Base-by-base conservation (phyloP, 1,140 invertebrate genomes). In the Carcinoscorpius rotundicauda region DNA sequence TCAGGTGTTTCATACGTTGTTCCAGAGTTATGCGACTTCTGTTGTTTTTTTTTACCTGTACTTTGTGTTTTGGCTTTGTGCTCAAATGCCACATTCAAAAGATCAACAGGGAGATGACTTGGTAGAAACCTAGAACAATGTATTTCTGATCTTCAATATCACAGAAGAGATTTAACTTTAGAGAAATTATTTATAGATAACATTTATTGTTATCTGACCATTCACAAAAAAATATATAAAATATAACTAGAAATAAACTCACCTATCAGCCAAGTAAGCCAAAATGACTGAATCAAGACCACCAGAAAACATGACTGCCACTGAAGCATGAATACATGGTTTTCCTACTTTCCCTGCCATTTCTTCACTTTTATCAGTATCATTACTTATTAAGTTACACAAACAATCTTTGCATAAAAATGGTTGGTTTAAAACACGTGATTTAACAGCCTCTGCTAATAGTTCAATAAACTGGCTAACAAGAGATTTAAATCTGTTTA, bases 41-140 rank as follows among this genome's bases (percentile, higher is more conserved):
- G 29, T 29, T 0, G 29, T 29, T 29, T 29, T 29, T 29, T 29
- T 29, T 29, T 29, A 29, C 29, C 2, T 29, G 29, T 29, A 29
- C 0, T 29, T 29, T 29, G 29, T 29, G 29, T 29, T 29, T 29
- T 29, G 29, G 29, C 29, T 29, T 29, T 29, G 6, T 87, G 71
- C 66, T 78, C 84, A 81, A 98, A 98, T n/a, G 93, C 91, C 51
- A 98, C 91, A 84, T 98, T 98, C 29, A 97, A 82, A n/a, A 98
- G 81, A 79, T 98, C 94, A 71, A 98, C 93, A 52, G 86, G 81
- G 74, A 90, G 85, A 55, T 81, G 72, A 67, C 71, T 68, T 4
- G 84, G 78, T 49, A 93, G 74, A 79, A 82, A 86, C 66, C 76
- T 78, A 65, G 10, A 66, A 67, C 51, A 55, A 2, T 9, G 53